Evolutionary conservation across 1,140 invertebrate genomes (phyloP).

Genomic region (Euschistus heros): DNA sequence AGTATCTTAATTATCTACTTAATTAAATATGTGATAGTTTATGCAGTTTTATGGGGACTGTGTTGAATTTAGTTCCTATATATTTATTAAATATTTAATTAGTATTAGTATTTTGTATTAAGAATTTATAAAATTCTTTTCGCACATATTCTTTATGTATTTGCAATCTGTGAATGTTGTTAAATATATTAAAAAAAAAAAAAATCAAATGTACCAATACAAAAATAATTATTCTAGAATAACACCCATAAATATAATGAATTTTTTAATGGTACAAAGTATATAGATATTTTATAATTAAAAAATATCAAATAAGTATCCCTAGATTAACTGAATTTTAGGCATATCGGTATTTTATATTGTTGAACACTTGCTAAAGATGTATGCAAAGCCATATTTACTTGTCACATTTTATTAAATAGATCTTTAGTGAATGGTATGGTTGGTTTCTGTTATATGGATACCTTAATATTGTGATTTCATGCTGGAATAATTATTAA

Average conservation of each 20-base stretch:
- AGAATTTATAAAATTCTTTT: too few species aligned
- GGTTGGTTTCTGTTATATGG: background rate
- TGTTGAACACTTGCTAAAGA: conserved; percentile 11
- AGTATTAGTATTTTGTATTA: background rate
- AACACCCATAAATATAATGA: conserved; percentile 11
- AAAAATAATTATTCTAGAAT: background rate
- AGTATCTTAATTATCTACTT: conserved; percentile 13
- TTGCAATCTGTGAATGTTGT: too few species aligned
- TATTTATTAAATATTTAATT: conserved; percentile 10
- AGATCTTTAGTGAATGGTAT: conserved; percentile 1
- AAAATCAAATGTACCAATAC: conserved; percentile 12
- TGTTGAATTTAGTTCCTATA: conserved; percentile 12
- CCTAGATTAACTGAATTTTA: conserved; percentile 8
- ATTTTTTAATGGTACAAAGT: conserved; percentile 11
- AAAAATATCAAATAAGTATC: conserved; percentile 2
- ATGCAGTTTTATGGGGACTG: conserved; percentile 10
- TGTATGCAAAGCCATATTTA: conserved; percentile 7
- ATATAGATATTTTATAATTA: conserved; percentile 15
- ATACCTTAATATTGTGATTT: conserved; percentile 9
- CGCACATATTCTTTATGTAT: too few species aligned
- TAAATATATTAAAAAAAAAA: too few species aligned
- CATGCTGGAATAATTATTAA: background rate
- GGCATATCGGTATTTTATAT: conserved; percentile 17
- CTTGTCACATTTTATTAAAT: conserved; percentile 8
- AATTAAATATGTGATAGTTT: conserved; percentile 15